Percentiles rank a stretch among this genome's conserved stretches.
These are phyloP conservation scores for Colletes gigas DNA, from an alignment of 1,140 invertebrate species.

Conservation along the genomic window DNA sequence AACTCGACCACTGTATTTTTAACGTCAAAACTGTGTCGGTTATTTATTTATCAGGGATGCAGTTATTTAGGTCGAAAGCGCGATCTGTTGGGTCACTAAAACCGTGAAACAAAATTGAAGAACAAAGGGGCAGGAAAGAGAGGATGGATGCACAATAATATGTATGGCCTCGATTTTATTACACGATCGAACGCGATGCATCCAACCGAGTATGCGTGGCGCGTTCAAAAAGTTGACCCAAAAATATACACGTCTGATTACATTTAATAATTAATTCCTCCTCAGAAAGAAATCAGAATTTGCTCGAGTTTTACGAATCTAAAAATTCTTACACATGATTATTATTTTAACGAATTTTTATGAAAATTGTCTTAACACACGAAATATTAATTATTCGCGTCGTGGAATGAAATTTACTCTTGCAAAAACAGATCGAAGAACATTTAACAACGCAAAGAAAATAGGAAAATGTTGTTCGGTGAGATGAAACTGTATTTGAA, in stretches of 20 bases:
- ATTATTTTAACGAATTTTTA: too few relatives aligned
- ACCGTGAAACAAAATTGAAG: conserved; percentile 24
- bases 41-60: not conserved
- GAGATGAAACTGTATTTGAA: not conserved
- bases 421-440: too few relatives aligned
- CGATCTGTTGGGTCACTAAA: not conserved
- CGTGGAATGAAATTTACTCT: too few relatives aligned
- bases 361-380: too few relatives aligned
- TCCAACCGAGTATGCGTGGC: not conserved
- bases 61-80: not conserved
- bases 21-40: not conserved
- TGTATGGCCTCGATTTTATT: conserved; percentile 41
- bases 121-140: not conserved
- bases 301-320: too few relatives aligned
- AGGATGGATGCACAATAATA: conserved; percentile 2
- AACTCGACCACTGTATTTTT: not conserved
- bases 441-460: too few relatives aligned
- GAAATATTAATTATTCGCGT: too few relatives aligned
- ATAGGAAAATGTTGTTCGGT: too few relatives aligned
- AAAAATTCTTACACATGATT: too few relatives aligned
- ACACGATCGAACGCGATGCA: conserved; percentile 38
- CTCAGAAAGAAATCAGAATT: too few relatives aligned
- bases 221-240: not conserved
- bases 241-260: too few relatives aligned
- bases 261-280: too few relatives aligned